These are phyloP conservation scores for Drosophila anomelani DNA, from an alignment of 2,888 invertebrate species.

Conservation along the genomic window DNA sequence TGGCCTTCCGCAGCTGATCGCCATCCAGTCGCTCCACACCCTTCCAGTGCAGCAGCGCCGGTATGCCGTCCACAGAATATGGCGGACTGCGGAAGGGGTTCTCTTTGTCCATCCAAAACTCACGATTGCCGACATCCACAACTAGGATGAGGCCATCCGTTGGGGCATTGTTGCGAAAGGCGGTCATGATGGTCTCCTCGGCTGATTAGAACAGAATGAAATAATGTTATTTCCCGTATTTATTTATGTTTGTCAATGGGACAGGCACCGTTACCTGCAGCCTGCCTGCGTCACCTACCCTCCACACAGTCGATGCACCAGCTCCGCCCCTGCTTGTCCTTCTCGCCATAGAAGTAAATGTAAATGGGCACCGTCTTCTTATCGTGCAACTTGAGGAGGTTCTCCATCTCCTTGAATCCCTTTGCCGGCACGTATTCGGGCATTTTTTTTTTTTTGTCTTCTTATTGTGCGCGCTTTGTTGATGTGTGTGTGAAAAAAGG, in stretches of 20 bases:
- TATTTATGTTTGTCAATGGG: neutral
- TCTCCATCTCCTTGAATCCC: conserved; percentile 54
- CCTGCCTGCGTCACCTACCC: conserved; percentile 86
- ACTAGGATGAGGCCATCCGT: conserved; percentile 87
- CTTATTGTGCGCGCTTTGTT: neutral
- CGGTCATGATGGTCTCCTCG: conserved; percentile 88
- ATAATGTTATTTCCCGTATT: neutral
- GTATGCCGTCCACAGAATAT: conserved; percentile 90
- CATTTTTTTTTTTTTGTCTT: conserved; percentile 32
- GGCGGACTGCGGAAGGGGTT: conserved; percentile 90
- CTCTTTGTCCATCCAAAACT: conserved; percentile 91
- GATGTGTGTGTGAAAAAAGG: neutral
- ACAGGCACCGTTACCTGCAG: neutral
- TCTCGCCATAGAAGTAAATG: conserved; percentile 76
- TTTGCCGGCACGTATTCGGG: conserved; percentile 55
- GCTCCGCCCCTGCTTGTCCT: conserved; percentile 87
- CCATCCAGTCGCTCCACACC: conserved; percentile 91
- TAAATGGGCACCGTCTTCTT: conserved; percentile 59
- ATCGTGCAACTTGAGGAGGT: conserved; percentile 43
- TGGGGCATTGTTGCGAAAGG: conserved; percentile 86
- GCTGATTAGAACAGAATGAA: conserved; percentile 14
- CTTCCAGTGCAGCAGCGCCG: conserved; percentile 85
- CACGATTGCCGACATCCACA: conserved; percentile 90
- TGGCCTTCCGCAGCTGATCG: conserved; percentile 88
- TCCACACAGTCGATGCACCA: conserved; percentile 95